Evolutionary conservation across 2,797 vertebrate species (phyloP).

Genomic region (Acomys russatus): DNA sequence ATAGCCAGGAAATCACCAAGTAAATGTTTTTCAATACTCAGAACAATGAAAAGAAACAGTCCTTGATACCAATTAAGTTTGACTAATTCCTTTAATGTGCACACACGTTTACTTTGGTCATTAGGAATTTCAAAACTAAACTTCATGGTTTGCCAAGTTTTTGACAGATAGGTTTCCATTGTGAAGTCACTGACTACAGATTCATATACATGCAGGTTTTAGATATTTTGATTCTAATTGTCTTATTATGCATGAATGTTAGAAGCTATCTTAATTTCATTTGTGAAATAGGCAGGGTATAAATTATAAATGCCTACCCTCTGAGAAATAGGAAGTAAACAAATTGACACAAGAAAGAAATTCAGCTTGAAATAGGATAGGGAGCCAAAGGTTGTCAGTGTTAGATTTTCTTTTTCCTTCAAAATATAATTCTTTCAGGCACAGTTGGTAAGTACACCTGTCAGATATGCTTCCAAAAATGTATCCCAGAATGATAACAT

Average conservation of each 20-base stretch:
- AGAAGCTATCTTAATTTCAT: slow-evolving; percentile 54
- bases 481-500: slow-evolving; percentile 76
- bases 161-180: neutral
- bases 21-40: neutral
- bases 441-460: slow-evolving; percentile 82
- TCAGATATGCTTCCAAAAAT: slow-evolving; percentile 78
- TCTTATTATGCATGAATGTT: slow-evolving; percentile 40
- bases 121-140: slow-evolving; percentile 34
- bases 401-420: slow-evolving; percentile 4
- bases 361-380: slow-evolving; percentile 45
- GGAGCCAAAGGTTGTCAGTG: slow-evolving; percentile 44
- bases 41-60: neutral
- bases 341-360: slow-evolving; percentile 64
- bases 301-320: slow-evolving; percentile 63
- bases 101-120: neutral
- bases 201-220: neutral
- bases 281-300: slow-evolving; percentile 42
- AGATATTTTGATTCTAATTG: slow-evolving; percentile 72
- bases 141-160: neutral
- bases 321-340: slow-evolving; percentile 72
- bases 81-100: neutral
- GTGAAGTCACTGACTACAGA: neutral
- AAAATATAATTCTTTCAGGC: slow-evolving; percentile 70
- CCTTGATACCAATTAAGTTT: neutral
- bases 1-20: neutral